Conservation (phyloP, 2,113 vertebrate genomes). For the Puffinus mauretanicus region DNA sequence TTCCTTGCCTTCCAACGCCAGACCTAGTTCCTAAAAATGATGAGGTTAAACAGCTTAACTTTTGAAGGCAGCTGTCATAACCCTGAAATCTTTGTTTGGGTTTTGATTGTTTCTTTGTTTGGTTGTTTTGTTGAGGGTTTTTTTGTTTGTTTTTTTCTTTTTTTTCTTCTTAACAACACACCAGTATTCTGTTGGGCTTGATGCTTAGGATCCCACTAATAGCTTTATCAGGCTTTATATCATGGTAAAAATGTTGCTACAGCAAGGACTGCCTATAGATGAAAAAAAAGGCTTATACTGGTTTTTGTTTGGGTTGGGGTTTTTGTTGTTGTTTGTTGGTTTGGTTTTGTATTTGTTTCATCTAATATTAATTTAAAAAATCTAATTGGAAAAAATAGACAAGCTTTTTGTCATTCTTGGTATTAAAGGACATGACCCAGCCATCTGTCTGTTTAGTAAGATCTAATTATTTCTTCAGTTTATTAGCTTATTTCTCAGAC, state of each 20-base stretch:
- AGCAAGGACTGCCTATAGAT: neutral
- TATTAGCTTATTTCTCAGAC: conserved; percentile 24
- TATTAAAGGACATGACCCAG: neutral
- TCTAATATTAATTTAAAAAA: too few relatives aligned
- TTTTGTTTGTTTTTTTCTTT: too few relatives aligned
- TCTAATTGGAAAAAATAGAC: neutral
- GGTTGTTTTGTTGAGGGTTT: too few relatives aligned
- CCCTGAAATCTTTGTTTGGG: neutral
- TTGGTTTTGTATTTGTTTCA: neutral
- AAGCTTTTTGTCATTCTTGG: neutral
- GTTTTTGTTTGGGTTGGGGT: neutral
- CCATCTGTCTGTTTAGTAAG: neutral
- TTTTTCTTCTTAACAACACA: neutral
- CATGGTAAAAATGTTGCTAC: neutral
- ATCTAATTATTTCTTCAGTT: conserved; percentile 34
- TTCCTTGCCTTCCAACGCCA: neutral
- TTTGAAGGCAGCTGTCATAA: neutral
- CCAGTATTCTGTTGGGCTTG: neutral
- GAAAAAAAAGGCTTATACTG: neutral
- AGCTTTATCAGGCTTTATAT: neutral
- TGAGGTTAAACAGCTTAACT: neutral
- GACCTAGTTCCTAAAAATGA: neutral
- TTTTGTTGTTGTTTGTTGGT: neutral
- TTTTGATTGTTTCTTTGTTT: too few relatives aligned
- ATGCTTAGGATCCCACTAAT: neutral